Base-by-base conservation (phyloP, 2,113 vertebrate species). In the Mungos mungo region DNA sequence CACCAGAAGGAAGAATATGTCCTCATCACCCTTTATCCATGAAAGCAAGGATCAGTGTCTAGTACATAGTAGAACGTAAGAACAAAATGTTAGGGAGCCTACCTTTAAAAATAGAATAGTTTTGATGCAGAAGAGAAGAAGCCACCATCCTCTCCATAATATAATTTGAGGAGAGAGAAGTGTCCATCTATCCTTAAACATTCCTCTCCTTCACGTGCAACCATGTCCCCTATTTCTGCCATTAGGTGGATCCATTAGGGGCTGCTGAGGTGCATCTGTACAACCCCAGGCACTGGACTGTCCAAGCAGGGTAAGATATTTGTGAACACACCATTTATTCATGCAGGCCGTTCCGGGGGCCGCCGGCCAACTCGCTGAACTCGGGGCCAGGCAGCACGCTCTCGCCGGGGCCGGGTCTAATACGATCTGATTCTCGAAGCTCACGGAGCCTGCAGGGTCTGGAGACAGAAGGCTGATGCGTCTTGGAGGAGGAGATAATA, bases 371-470 rank as follows among this genome's bases (percentile, higher is more conserved):
- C 71, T 15, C 31, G 38, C 52, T 41, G 8, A 65, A 7, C 18
- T 16, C 23, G 38, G 2, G 3, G 3, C 60, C 54, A n/a, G 71
- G 38, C 31, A 33, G 33, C 7, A 0, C 0, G 3, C 29, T 79
- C 2, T 45, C 8, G 14, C n/a, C 2, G 5, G 11, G 52, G 12
- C 1, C 31, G 71, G 25, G 12, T 77, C 65, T 47, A 19, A 88
- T 0, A 1, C 13, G 6, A 38, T 31, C 31, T 13, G 4, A 2
- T 21, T 31, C 33, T 71, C 27, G 21, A 50, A 25, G n/a, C 77
- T 38, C n/a, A 14, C 13, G 1, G 1, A 65, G 65, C 11, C 8
- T 7, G 3, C 33, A 66, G 76, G 27, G 18, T 10, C 31, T 41
- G 27, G 82, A 65, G 38, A 27, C 16, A 25, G 19, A 54, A 33